Conservation (phyloP, 2,888 invertebrate genomes). For the Diarsia mendica region DNA sequence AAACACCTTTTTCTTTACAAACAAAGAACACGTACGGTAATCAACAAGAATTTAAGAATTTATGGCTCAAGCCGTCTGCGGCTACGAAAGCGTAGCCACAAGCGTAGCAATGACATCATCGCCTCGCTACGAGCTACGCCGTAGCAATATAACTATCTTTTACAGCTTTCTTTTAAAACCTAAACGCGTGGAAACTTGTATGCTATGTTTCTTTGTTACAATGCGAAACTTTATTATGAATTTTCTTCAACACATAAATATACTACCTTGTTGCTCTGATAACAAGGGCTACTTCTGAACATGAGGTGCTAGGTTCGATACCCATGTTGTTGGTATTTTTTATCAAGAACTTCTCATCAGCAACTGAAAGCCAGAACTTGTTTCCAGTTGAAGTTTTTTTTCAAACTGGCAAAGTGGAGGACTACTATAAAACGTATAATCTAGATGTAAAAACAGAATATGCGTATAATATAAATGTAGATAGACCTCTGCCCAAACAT, state of each 20-base stretch:
- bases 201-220: not conserved
- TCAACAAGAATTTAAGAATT: not conserved
- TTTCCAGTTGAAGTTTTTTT: not conserved
- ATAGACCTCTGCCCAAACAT: not conserved
- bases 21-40: not conserved
- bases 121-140: slow-evolving; percentile 43
- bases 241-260: not conserved
- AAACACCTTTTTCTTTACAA: not conserved
- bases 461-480: too few relatives aligned
- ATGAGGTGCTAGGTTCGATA: not conserved
- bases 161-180: slow-evolving; percentile 1
- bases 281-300: not conserved
- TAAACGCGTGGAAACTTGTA: slow-evolving; percentile 2
- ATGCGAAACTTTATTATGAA: not conserved
- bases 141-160: slow-evolving; percentile 23
- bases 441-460: too few relatives aligned
- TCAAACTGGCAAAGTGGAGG: too few relatives aligned
- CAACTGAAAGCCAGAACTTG: not conserved
- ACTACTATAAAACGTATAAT: not conserved
- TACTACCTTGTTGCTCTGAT: not conserved
- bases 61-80: not conserved
- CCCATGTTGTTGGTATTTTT: not conserved
- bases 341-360: not conserved
- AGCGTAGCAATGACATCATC: slow-evolving; percentile 41
- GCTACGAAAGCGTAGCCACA: slow-evolving; percentile 31